These are phyloP conservation scores for Antigone vipio DNA, from an alignment of 2,113 vertebrate species.

Conservation along the genomic window DNA sequence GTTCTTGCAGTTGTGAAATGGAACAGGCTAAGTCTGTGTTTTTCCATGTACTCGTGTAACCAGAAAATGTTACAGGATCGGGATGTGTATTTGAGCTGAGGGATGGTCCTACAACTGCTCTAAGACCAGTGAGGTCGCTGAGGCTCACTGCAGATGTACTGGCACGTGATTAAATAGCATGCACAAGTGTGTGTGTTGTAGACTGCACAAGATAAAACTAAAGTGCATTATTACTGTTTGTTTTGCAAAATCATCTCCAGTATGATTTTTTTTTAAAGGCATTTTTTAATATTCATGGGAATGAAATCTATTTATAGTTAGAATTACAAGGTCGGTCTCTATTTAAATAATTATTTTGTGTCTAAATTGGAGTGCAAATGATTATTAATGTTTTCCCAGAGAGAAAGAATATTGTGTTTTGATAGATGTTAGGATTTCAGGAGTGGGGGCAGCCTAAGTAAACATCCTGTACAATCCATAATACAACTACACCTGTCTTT, in stretches of 20 bases:
- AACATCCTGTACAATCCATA: neutral
- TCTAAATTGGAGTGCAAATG: neutral
- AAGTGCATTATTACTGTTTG: too few relatives aligned
- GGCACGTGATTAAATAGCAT: rapidly evolving
- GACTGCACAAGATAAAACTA: neutral
- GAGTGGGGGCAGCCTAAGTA: neutral
- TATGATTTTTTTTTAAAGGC: neutral
- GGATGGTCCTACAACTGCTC: neutral
- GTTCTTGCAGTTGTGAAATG: neutral
- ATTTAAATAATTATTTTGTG: neutral
- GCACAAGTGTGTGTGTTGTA: neutral
- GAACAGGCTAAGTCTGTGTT: neutral
- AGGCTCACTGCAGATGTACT: neutral
- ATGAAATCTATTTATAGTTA: neutral
- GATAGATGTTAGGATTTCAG: neutral
- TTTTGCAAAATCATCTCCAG: too few relatives aligned
- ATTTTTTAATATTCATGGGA: neutral
- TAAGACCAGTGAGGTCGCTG: neutral
- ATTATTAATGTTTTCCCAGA: neutral
- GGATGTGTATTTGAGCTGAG: neutral
- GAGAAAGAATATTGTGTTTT: neutral
- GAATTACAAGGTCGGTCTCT: neutral
- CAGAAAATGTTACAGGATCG: too few relatives aligned
- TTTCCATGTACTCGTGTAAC: neutral
- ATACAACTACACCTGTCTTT: neutral